Conservation (phyloP, 2,888 invertebrate species). For the Petrolisthes manimaculis region DNA sequence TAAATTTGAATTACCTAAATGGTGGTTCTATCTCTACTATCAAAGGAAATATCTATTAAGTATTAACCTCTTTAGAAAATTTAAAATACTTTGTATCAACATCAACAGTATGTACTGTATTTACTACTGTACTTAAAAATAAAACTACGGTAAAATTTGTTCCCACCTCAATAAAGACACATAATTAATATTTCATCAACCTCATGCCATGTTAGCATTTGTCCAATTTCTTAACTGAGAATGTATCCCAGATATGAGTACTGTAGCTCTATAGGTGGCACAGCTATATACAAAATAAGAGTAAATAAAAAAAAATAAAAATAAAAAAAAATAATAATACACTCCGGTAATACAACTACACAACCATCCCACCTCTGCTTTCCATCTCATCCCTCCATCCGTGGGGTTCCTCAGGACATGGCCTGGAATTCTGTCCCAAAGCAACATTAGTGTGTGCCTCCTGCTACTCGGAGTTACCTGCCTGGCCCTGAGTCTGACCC, state of each 20-base stretch:
- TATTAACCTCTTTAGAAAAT: too few species aligned
- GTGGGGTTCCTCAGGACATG: not conserved
- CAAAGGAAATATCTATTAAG: too few species aligned
- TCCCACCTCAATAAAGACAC: not conserved
- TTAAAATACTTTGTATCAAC: too few species aligned
- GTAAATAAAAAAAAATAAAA: not conserved
- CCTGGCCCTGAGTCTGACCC: slow-evolving; percentile 40
- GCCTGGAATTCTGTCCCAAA: not conserved
- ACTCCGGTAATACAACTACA: not conserved
- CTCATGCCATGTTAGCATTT: not conserved
- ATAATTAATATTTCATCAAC: not conserved
- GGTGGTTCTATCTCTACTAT: too few species aligned
- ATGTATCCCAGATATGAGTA: too few species aligned
- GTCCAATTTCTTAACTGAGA: too few species aligned
- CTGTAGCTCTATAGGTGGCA: too few species aligned
- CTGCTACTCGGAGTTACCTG: slow-evolving; percentile 37
- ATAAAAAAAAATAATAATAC: not conserved
- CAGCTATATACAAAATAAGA: not conserved
- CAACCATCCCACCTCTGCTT: too few species aligned
- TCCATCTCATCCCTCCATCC: too few species aligned
- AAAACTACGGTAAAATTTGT: not conserved
- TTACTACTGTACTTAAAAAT: not conserved
- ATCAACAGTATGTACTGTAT: not conserved
- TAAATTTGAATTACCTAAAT: too few species aligned
- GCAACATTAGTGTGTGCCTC: slow-evolving; percentile 48